Evolutionary conservation across 2,888 invertebrate genomes (phyloP), one percentile per base, ranked within the genome.

Genomic region (Emmelina monodactyla): DNA sequence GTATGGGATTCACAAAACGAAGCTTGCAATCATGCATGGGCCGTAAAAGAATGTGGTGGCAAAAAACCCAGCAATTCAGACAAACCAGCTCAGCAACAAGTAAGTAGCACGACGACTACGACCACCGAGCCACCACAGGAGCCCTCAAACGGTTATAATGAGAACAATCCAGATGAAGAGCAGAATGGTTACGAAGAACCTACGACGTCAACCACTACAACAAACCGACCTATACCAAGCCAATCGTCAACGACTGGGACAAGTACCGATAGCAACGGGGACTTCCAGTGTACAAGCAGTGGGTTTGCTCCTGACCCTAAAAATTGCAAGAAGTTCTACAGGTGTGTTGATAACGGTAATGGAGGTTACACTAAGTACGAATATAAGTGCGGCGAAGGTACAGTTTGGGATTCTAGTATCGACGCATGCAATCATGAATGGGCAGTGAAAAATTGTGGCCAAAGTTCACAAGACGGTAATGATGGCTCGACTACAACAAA

Each of bases 291-390:
- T 34, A 28, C n/a, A 28, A 9, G 35, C 31, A 85, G 82, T 57
- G 88, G 88, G 15, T 89, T 86, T 53, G 83, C 83, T 50, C 82
- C 84, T 50, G 63, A 62, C 47, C 31, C 38, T 38, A 48, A 64
- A 14, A 78, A 88, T 47, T 89, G 89, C 48, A 81, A 73, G 41
- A 87, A 85, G 56, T 89, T 88, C 62, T 87, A 86, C 46, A 75
- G 88, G 46, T 89, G 89, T 52, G 85, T 88, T 1, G 65, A 71
- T 41, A 71, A 76, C 42, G 76, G 73, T 14, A 62, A 61, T 37
- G 70, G 69, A 31, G 64, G 68, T 11, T 82, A 60, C 41, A 80
- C 61, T 1, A 80, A 76, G 48, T 83, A 82, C 45, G 81, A 83
- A 37, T 85, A 84, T 55, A 56, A 62, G 13, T 86, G 86, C 53